Conservation (phyloP, 1,140 invertebrate species). For the Octopus bimaculoides region DNA sequence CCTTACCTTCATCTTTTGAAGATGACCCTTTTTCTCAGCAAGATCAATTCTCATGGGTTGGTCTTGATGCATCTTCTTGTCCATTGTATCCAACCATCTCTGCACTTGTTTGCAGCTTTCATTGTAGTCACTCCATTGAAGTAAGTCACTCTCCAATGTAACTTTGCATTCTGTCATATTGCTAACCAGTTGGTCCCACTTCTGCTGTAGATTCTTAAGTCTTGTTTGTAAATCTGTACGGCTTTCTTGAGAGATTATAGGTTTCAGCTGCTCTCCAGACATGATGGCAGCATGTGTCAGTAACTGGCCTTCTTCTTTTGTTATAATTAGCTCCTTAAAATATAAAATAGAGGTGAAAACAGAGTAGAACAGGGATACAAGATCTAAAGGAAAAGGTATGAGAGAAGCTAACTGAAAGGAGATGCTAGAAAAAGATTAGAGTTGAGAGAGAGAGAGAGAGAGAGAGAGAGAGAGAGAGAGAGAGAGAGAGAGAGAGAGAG, state of each 20-base stretch:
- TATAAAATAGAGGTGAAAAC: too few relatives aligned
- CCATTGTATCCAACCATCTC: conserved; percentile 92
- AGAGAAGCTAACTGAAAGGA: too few relatives aligned
- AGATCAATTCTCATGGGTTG: conserved; percentile 68
- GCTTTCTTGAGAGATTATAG: conserved; percentile 83
- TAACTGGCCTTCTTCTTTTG: conserved; percentile 86
- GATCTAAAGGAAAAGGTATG: too few relatives aligned
- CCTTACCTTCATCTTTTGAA: conserved; percentile 81
- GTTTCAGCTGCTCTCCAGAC: conserved; percentile 89
- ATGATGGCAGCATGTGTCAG: conserved; percentile 86
- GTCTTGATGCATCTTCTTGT: conserved; percentile 65
- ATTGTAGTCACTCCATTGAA: conserved; percentile 63
- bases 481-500: too few relatives aligned
- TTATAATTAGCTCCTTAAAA: conserved; percentile 66
- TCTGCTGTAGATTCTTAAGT: conserved; percentile 78
- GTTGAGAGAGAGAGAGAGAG: too few relatives aligned
- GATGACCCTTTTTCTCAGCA: conserved; percentile 82
- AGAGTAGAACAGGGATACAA: too few relatives aligned
- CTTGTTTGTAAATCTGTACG: conserved; percentile 85
- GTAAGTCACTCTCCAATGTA: conserved; percentile 82
- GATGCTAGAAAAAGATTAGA: too few relatives aligned
- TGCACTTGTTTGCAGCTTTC: conserved; percentile 87
- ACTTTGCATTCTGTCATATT: conserved; percentile 82
- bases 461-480: too few relatives aligned
- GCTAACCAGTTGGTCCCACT: conserved; percentile 83